Evolutionary conservation across 2,797 vertebrate species (phyloP), one percentile per base, ranked within the genome.

Genomic region (Sternarchorhynchus goeldii): DNA sequence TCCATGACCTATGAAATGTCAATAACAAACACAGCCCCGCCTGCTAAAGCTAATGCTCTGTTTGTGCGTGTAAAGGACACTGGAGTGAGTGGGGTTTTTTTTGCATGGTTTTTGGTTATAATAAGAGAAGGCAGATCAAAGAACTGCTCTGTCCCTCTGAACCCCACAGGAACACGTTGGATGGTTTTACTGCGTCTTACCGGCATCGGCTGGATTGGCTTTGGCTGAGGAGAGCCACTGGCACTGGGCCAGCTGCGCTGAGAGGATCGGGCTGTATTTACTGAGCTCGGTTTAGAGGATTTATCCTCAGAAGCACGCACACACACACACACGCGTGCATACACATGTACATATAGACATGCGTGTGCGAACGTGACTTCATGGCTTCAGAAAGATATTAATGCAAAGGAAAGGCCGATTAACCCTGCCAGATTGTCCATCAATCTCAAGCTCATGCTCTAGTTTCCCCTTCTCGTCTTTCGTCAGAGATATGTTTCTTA

Each of bases 361-460:
- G 20, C 8, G 6, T 7, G 6, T 7, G 6, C 34, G 3, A 4
- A 58, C 55, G 41, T 32, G 56, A 6, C 0, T 25, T 2, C 56
- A 16, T 14, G 5, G 18, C 6, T 18, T 65, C 71, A 34, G 4
- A 58, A 32, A 75, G 10, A 25, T 58, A 74, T 58, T 75, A 64
- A 82, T 64, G 32, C 34, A 69, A 72, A 69, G 78, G 81, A 83
- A 75, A 66, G 21, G 34, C 60, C 56, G 53, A 56, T 57, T 16
- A 34, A 31, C 69, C 55, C 68, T 34, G n/a, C 58, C 62, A 16
- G 18, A 75, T 70, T 41, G 79, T 58, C 8, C 1, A 2, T 66
- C 21, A 25, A 65, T 56, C 50, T 64, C 36, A 21, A 25, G 25
- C 25, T 25, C 25, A 25, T 25, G 29, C 41, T 45, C 81, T 66